Percentiles rank a stretch among this genome's conserved stretches.
phyloP scores from a whole-genome alignment of 2,888 invertebrate species.

The Meiosimyza decipiens region DNA sequence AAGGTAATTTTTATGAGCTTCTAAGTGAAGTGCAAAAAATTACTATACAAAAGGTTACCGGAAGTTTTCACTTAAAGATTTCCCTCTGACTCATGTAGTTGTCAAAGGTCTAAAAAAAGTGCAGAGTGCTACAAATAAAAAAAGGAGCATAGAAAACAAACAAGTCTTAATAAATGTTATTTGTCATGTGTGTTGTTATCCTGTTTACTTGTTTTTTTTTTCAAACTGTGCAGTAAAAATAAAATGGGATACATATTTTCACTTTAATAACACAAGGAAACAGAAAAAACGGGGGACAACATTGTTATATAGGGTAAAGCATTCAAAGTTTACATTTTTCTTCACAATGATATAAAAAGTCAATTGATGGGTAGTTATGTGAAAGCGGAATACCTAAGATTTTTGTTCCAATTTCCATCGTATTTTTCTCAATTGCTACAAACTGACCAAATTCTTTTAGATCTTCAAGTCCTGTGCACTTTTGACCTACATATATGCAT shows the following conservation, averaged over 20 bases:
- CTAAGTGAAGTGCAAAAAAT: conserved; percentile 31
- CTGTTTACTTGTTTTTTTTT: background rate
- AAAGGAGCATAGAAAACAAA: background rate
- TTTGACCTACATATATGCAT: no score
- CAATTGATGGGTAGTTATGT: no score
- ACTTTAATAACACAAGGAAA: no score
- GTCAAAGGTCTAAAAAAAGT: conserved; percentile 10
- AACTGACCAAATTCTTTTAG: no score
- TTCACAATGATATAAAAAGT: no score
- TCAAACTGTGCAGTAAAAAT: background rate
- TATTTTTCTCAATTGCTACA: no score
- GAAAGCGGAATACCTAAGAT: no score
- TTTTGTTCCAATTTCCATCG: no score
- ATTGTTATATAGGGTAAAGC: no score
- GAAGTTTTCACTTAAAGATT: background rate
- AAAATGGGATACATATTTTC: background rate
- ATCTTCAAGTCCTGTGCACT: no score
- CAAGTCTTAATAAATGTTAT: background rate
- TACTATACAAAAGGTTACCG: conserved; percentile 25
- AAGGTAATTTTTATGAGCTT: background rate
- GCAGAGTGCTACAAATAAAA: background rate
- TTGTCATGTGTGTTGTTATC: conserved; percentile 6
- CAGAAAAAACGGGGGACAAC: no score
- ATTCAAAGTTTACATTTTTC: no score
- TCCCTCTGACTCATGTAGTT: background rate